Percentiles rank a stretch among this genome's conserved stretches.
phyloP scores from a whole-genome alignment of 2,797 vertebrate genomes.

The Lithobates pipiens region DNA sequence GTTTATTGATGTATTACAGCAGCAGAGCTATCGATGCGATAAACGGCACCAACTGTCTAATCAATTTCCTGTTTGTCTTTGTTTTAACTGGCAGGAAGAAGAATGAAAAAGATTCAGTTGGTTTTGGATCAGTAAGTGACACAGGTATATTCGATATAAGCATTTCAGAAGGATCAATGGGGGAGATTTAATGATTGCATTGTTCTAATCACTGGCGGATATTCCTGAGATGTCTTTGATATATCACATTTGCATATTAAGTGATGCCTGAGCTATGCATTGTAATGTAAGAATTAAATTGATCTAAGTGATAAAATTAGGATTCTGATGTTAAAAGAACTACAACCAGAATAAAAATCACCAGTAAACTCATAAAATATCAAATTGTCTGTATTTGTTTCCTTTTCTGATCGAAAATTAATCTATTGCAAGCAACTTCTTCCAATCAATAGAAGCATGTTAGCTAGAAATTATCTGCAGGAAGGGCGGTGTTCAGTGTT shows the following conservation, averaged over 20 bases:
- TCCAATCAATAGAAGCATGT: too few relatives aligned
- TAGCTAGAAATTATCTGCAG: neutral
- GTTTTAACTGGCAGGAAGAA: slow-evolving; percentile 2
- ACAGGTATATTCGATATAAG: slow-evolving; percentile 27
- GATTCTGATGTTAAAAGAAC: neutral
- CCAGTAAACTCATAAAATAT: neutral
- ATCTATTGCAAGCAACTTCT: too few relatives aligned
- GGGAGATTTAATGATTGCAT: slow-evolving; percentile 21
- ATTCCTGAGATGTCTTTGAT: slow-evolving; percentile 1
- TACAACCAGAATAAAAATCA: too few relatives aligned
- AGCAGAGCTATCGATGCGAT: slow-evolving; percentile 39
- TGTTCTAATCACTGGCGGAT: slow-evolving; percentile 27
- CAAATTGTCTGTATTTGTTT: too few relatives aligned
- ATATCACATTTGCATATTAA: slow-evolving; percentile 8
- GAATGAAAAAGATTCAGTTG: slow-evolving; percentile 34
- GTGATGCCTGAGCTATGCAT: neutral
- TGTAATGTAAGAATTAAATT: neutral
- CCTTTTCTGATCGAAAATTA: too few relatives aligned
- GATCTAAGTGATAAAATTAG: neutral
- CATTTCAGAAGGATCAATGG: slow-evolving; percentile 28
- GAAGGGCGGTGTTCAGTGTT: neutral
- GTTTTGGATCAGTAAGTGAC: slow-evolving; percentile 33
- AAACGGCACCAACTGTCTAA: slow-evolving; percentile 47
- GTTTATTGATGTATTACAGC: slow-evolving; percentile 39
- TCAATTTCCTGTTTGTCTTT: slow-evolving; percentile 33